phyloP scores from a whole-genome alignment of 2,888 invertebrate genomes.

The Pyrocoelia pectoralis region DNA sequence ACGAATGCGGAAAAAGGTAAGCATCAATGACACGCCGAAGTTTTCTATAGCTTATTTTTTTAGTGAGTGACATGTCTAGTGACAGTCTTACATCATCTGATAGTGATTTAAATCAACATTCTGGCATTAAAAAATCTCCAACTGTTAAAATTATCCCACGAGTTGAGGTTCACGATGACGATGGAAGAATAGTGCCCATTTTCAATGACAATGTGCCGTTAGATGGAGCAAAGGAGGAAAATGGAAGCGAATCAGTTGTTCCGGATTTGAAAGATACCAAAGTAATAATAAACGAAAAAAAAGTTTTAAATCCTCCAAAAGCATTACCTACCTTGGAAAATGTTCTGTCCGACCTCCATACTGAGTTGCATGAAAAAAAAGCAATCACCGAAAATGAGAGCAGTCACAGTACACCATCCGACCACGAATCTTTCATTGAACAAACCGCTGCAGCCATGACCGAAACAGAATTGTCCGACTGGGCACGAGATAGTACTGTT shows the following conservation, averaged over 20 bases:
- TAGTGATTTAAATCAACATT: slow-evolving; percentile 48
- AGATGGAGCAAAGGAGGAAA: no score
- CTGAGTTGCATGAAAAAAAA: slow-evolving; percentile 47
- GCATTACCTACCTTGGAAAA: slow-evolving; percentile 51
- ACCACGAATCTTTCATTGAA: slow-evolving; percentile 69
- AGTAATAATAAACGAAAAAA: slow-evolving; percentile 56
- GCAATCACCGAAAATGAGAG: slow-evolving; percentile 46
- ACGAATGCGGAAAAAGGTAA: slow-evolving; percentile 42
- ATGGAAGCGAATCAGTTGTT: no score
- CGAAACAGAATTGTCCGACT: slow-evolving; percentile 89
- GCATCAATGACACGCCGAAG: no score
- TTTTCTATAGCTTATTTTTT: not conserved
- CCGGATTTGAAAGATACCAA: slow-evolving; percentile 45
- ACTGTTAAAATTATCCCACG: slow-evolving; percentile 61
- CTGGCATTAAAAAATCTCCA: slow-evolving; percentile 46
- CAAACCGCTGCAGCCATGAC: slow-evolving; percentile 77
- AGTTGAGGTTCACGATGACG: slow-evolving; percentile 69
- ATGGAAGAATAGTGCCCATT: slow-evolving; percentile 38
- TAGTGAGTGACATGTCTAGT: slow-evolving; percentile 64
- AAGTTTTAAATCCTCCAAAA: slow-evolving; percentile 58
- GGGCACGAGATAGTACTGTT: slow-evolving; percentile 83
- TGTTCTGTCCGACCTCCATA: slow-evolving; percentile 49
- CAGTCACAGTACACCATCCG: slow-evolving; percentile 68
- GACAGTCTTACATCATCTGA: slow-evolving; percentile 68
- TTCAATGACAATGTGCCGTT: slow-evolving; percentile 41